phyloP scores from a whole-genome alignment of 2,888 invertebrate species.

The Drosophila ezoana region DNA sequence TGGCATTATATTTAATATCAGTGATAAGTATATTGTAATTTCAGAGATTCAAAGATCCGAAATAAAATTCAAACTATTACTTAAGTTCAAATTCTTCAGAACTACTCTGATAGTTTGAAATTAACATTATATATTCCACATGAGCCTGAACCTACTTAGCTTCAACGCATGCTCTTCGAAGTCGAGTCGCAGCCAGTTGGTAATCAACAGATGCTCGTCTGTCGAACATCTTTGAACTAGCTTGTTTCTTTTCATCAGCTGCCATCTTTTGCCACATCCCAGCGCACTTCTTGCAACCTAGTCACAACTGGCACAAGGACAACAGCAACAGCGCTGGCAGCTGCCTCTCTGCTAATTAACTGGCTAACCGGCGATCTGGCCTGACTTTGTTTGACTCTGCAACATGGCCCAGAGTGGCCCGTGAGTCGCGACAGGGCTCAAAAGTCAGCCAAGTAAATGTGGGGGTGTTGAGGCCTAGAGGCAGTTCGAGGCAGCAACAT shows the following conservation, averaged over 20 bases:
- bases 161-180: too few species aligned
- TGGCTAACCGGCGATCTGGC: slow-evolving; percentile 63
- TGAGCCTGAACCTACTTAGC: too few species aligned
- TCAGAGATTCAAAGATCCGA: too few species aligned
- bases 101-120: too few species aligned
- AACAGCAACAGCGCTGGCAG: slow-evolving; percentile 25
- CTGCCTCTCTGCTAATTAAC: slow-evolving; percentile 67
- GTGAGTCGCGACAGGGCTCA: slow-evolving; percentile 57
- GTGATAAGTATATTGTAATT: too few species aligned
- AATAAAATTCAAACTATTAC: too few species aligned
- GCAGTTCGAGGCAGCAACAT: slow-evolving; percentile 25
- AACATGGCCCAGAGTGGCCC: slow-evolving; percentile 57
- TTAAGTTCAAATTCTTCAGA: too few species aligned
- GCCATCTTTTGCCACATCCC: slow-evolving; percentile 16
- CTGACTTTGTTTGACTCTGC: slow-evolving; percentile 61
- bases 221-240: slow-evolving; percentile 54
- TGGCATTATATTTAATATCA: background rate
- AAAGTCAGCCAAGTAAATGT: slow-evolving; percentile 60
- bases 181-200: background rate
- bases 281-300: slow-evolving; percentile 48
- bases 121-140: too few species aligned
- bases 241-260: slow-evolving; percentile 18
- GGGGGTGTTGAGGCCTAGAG: slow-evolving; percentile 53
- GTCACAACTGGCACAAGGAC: slow-evolving; percentile 72
- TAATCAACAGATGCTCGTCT: slow-evolving; percentile 10